Base-by-base conservation (phyloP, 2,888 invertebrate species). In the Pristionchus japonicus region DNA sequence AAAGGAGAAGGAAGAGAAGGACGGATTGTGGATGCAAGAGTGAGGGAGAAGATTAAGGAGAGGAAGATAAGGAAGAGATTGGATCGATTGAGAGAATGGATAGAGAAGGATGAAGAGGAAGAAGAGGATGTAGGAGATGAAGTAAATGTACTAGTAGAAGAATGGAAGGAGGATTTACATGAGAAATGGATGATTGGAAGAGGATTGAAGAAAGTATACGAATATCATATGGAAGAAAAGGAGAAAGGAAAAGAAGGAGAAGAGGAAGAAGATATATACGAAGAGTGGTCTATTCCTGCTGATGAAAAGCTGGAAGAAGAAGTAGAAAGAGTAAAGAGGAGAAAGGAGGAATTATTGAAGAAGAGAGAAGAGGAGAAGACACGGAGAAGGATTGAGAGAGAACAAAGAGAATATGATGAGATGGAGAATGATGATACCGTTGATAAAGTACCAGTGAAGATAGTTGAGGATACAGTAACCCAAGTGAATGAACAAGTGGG, bases 171-270 rank as follows among this genome's bases (percentile, higher is more conserved):
- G 17, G 43, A 67, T 23, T n/a, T 47, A 31, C 31, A 17, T 27
- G 31, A 34, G 86, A 61, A 61, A 52, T 47, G 84, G 84, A 57
- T n/a, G 61, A 47, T 37, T 37, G 84, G 57, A 84, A 47, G 61
- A 37, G 37, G 84, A 47, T 37, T 40, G 61, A 52, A 64, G 43
- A 27, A 13, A 27, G 64, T 43, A 23, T 27, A 34, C 9, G 86
- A 86, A 23, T 43, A 67, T 20, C 31, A 64, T 43, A 47, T 9
- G 47, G 43, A 52, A 67, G 52, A 52, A 47, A 47, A 47, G 27
- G 47, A n/a, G 27, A 37, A 31, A 23, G 86, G 34, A 67, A 37
- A 67, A 27, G 67, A 86, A 61, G 67, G 67, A 40, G 67, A 67
- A 47, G 86, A 86, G 47, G 86, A 86, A 40, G 52, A 47, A 6